A percentile compares a stretch with the other conserved stretches of the same genome.
phyloP scores from a whole-genome alignment of 2,888 invertebrate genomes.

The Zele albiditarsus region DNA sequence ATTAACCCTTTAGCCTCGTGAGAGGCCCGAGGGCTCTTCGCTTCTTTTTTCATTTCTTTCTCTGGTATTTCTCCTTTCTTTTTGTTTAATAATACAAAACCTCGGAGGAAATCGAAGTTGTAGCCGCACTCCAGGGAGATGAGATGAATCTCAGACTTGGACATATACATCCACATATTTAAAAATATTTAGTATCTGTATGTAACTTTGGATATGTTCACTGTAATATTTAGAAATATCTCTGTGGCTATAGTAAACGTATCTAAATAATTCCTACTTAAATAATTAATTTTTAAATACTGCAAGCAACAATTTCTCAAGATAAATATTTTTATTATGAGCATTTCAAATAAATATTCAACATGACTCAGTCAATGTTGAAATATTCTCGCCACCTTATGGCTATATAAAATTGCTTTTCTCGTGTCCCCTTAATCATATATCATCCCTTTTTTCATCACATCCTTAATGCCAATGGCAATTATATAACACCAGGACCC shows the following conservation, averaged over 20 bases:
- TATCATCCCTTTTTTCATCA: too few species aligned
- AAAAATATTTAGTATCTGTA: background rate
- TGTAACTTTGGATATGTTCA: background rate
- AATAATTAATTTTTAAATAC: too few species aligned
- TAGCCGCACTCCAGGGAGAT: conserved; percentile 12
- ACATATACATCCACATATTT: background rate
- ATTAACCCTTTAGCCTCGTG: conserved; percentile 45
- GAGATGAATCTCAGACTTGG: background rate
- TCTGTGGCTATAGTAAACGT: too few species aligned
- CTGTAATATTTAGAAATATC: background rate
- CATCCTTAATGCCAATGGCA: too few species aligned
- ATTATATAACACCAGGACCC: too few species aligned
- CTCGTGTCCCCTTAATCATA: background rate
- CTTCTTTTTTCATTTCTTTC: conserved; percentile 17
- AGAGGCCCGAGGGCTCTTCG: conserved; percentile 27
- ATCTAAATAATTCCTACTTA: too few species aligned
- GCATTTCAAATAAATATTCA: background rate
- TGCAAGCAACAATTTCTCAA: too few species aligned
- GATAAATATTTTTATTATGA: too few species aligned
- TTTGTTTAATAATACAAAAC: conserved; percentile 28
- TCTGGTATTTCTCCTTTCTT: background rate
- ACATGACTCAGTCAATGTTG: too few species aligned
- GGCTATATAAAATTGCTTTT: background rate
- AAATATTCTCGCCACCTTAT: background rate
- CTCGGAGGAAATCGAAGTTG: conserved; percentile 27